These are phyloP conservation scores for Hucho hucho DNA, from an alignment of 2,113 vertebrate species.

Conservation along the genomic window DNA sequence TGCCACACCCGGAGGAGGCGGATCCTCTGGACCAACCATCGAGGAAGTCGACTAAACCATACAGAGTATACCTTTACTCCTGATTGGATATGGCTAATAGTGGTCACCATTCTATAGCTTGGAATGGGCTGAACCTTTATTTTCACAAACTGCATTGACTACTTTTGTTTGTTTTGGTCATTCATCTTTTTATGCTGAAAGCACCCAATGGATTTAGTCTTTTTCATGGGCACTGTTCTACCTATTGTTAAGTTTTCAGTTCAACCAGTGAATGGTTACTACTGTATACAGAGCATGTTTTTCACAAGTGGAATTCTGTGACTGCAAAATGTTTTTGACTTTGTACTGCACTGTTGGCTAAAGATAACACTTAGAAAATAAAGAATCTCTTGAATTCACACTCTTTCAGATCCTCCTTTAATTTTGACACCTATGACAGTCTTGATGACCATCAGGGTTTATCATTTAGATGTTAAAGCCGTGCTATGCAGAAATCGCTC, in stretches of 20 bases:
- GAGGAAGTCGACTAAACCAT: constrained; percentile 72
- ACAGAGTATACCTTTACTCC: background rate
- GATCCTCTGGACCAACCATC: constrained; percentile 71
- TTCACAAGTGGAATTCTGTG: constrained; percentile 8
- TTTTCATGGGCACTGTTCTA: constrained; percentile 2
- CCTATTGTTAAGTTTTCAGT: constrained; percentile 43
- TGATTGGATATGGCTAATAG: constrained; percentile 10
- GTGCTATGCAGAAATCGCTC: too few species aligned
- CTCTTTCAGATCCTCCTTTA: too few species aligned
- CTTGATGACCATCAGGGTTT: too few species aligned
- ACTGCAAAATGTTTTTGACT: background rate
- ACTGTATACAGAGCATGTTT: constrained; percentile 21
- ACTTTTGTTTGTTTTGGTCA: background rate
- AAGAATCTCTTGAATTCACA: too few species aligned
- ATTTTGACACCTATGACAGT: too few species aligned
- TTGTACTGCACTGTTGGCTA: background rate
- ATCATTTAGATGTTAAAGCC: too few species aligned
- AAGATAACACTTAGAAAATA: background rate
- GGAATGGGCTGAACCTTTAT: background rate
- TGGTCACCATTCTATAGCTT: background rate
- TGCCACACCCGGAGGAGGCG: constrained; percentile 55
- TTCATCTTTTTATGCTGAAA: constrained; percentile 17
- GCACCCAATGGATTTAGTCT: constrained; percentile 2
- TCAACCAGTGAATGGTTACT: constrained; percentile 43
- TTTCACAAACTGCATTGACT: constrained; percentile 2